phyloP scores from a whole-genome alignment of 2,113 vertebrate genomes.

The Muscicapa adusta region DNA sequence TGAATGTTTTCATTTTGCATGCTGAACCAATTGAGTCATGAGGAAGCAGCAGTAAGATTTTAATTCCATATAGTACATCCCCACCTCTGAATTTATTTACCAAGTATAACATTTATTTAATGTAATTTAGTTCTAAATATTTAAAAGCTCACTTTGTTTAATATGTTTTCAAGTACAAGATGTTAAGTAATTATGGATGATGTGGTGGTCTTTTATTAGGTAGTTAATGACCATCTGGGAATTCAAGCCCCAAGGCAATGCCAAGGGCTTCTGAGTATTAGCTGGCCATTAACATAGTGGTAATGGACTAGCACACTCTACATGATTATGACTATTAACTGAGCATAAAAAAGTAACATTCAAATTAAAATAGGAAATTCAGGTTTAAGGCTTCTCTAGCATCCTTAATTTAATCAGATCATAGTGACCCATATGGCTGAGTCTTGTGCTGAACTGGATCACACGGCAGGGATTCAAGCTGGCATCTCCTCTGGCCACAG shows the following conservation, averaged over 20 bases:
- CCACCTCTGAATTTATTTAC: constrained; percentile 67
- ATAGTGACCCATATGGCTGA: constrained; percentile 43
- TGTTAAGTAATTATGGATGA: constrained; percentile 74
- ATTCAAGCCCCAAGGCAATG: constrained; percentile 68
- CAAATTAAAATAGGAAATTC: constrained; percentile 59
- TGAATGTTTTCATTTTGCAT: constrained; percentile 2
- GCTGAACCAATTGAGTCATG: constrained; percentile 21
- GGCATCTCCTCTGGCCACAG: neutral
- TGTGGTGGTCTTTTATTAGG: constrained; percentile 75
- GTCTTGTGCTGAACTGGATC: constrained; percentile 24
- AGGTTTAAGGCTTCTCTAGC: constrained; percentile 51
- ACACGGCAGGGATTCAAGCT: neutral
- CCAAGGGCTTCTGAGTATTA: constrained; percentile 67
- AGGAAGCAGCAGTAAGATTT: constrained; percentile 41
- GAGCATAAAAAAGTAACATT: constrained; percentile 56
- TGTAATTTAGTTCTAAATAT: constrained; percentile 72
- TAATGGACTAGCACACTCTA: constrained; percentile 66
- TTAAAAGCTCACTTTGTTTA: constrained; percentile 76
- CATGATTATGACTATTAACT: constrained; percentile 66
- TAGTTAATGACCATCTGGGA: constrained; percentile 72
- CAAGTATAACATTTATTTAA: constrained; percentile 74
- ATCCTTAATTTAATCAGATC: constrained; percentile 58
- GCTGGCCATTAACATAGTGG: constrained; percentile 62
- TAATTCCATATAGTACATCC: constrained; percentile 69
- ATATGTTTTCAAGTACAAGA: constrained; percentile 73